These are phyloP conservation scores for Rattus rattus DNA, from an alignment of 2,113 vertebrate genomes.

Conservation along the genomic window DNA sequence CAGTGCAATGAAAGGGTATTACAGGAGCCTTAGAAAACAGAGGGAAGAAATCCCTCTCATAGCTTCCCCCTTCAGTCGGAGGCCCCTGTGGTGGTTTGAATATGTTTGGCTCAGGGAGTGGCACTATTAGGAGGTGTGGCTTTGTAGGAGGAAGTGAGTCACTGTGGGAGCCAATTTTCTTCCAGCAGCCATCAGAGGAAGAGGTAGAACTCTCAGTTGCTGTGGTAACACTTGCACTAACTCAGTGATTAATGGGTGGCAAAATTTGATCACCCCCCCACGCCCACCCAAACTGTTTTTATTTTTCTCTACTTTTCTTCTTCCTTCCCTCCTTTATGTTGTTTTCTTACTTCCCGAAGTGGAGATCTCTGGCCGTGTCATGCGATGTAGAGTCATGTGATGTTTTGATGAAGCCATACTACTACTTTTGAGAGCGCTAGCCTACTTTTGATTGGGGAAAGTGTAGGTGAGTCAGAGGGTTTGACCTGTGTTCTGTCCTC, in stretches of 20 bases:
- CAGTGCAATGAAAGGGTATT: neutral
- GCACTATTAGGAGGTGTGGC: too few relatives aligned
- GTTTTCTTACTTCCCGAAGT: too few relatives aligned
- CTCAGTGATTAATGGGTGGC: neutral
- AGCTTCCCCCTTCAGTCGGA: neutral
- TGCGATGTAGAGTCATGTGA: too few relatives aligned
- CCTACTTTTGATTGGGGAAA: slow-evolving; percentile 25
- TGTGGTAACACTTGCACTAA: slow-evolving; percentile 5
- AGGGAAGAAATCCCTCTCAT: neutral
- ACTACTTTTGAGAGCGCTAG: neutral
- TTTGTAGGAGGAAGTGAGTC: too few relatives aligned
- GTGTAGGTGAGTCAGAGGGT: neutral
- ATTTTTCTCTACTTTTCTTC: neutral
- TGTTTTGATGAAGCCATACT: too few relatives aligned
- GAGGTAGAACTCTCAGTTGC: neutral
- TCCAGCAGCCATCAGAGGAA: too few relatives aligned
- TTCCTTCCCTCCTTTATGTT: neutral
- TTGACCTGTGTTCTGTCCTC: neutral
- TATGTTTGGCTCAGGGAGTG: too few relatives aligned
- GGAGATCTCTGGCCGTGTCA: too few relatives aligned
- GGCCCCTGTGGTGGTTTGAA: too few relatives aligned
- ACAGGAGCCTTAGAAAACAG: slow-evolving; percentile 4
- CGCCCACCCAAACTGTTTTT: slow-evolving; percentile 19
- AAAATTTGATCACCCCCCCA: slow-evolving; percentile 22
- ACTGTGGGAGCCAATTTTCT: too few relatives aligned